These are phyloP conservation scores for Epinephelus lanceolatus DNA, from an alignment of 2,113 vertebrate genomes.

Conservation along the genomic window DNA sequence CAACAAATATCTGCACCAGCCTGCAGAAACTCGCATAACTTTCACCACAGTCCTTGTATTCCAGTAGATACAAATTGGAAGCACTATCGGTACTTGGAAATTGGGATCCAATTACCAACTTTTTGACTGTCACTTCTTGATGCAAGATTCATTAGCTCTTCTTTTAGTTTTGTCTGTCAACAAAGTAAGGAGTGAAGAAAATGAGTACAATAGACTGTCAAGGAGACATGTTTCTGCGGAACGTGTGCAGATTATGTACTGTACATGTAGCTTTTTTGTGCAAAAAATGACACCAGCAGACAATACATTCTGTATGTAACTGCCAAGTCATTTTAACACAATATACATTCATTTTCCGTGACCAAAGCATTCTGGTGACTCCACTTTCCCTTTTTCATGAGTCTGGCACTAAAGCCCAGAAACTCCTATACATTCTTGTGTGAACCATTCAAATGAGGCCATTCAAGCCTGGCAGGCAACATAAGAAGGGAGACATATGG, in stretches of 20 bases:
- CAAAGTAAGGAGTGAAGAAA: neutral
- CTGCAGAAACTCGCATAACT: neutral
- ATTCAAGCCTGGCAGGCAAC: conserved; percentile 54
- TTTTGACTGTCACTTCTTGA: neutral
- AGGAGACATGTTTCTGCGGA: neutral
- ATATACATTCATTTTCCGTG: neutral
- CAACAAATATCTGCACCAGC: neutral
- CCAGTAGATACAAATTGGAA: too few species aligned
- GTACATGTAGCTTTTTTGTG: neutral
- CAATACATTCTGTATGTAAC: neutral
- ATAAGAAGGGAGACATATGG: conserved; percentile 57
- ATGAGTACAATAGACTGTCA: neutral
- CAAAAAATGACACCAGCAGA: neutral
- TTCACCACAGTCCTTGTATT: neutral
- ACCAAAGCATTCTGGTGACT: conserved; percentile 20
- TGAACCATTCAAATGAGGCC: conserved; percentile 51
- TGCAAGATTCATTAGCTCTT: neutral
- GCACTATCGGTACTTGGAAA: neutral
- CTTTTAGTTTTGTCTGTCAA: neutral
- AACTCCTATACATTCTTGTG: conserved; percentile 26
- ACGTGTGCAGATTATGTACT: neutral
- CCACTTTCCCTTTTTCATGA: conserved; percentile 18
- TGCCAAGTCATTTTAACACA: conserved; percentile 25
- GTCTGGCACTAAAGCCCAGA: conserved; percentile 18
- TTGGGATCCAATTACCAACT: neutral